phyloP scores from a whole-genome alignment of 2,888 invertebrate species.

The Nycteola revayana region DNA sequence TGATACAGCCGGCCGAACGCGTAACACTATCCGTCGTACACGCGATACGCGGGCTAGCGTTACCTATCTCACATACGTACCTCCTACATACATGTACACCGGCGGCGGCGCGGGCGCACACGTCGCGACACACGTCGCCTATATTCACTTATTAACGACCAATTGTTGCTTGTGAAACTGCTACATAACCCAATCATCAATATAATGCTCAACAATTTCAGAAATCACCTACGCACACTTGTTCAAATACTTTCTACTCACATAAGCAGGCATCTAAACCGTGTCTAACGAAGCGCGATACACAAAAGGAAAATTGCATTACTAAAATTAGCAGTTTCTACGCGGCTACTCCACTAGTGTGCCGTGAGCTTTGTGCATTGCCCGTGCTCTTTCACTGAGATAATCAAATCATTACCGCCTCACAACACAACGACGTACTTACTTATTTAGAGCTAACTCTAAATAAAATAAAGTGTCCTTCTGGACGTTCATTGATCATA shows the following conservation, averaged over 20 bases:
- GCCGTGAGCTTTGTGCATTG: conserved; percentile 50
- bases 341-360: conserved; percentile 22
- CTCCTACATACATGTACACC: conserved; percentile 25
- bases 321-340: conserved; percentile 24
- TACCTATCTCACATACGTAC: conserved; percentile 59
- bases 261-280: conserved; percentile 9
- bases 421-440: conserved; percentile 51
- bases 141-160: conserved; percentile 28
- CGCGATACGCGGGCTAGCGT: conserved; percentile 76
- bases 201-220: conserved; percentile 24
- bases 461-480: conserved; percentile 35
- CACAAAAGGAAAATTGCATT: conserved; percentile 23
- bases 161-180: conserved; percentile 21
- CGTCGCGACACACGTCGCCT: conserved; percentile 22
- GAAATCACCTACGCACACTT: conserved; percentile 8
- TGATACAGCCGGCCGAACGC: conserved; percentile 77
- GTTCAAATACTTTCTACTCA: conserved; percentile 20
- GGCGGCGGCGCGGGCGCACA: conserved; percentile 27
- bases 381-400: conserved; percentile 60
- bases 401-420: conserved; percentile 71
- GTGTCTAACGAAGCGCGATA: conserved; percentile 13
- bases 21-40: conserved; percentile 72
- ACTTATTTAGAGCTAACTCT: conserved; percentile 57
- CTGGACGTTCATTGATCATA: conserved; percentile 29
- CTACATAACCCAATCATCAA: conserved; percentile 17